Conservation (phyloP, 2,888 invertebrate genomes). For the Argyra leucocephala region DNA sequence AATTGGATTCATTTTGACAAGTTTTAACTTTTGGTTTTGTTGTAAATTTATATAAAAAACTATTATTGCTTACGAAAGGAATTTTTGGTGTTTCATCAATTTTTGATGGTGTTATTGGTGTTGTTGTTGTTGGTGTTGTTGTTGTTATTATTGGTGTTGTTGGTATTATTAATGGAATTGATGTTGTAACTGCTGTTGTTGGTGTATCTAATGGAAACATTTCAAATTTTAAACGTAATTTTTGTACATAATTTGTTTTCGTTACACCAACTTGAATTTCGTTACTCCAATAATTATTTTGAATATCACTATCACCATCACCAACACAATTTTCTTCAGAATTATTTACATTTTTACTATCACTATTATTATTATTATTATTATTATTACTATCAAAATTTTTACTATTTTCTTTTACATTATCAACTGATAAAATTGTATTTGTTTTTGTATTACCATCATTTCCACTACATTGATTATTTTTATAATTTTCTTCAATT, state of each 20-base stretch:
- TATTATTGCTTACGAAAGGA: neutral
- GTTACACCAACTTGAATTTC: constrained; percentile 1
- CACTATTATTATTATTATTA: too few relatives aligned
- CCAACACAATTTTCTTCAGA: neutral
- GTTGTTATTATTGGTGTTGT: constrained; percentile 4
- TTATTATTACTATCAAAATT: neutral
- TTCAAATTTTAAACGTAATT: constrained; percentile 6
- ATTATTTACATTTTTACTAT: neutral
- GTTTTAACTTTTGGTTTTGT: neutral
- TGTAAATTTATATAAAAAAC: too few relatives aligned
- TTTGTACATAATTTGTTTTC: constrained; percentile 1
- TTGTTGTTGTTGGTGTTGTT: neutral
- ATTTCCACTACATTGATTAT: too few relatives aligned
- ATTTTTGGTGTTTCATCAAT: neutral
- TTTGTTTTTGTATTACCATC: neutral
- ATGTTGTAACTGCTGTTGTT: neutral
- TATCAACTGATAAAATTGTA: neutral
- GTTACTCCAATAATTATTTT: neutral
- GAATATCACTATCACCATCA: neutral
- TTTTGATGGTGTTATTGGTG: neutral
- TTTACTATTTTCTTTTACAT: neutral
- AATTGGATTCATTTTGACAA: neutral
- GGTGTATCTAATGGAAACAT: neutral
- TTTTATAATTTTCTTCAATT: neutral
- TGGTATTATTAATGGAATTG: constrained; percentile 8